Evolutionary conservation across 1,140 invertebrate species (phyloP).

Genomic region (Globodera ellingtonae): DNA sequence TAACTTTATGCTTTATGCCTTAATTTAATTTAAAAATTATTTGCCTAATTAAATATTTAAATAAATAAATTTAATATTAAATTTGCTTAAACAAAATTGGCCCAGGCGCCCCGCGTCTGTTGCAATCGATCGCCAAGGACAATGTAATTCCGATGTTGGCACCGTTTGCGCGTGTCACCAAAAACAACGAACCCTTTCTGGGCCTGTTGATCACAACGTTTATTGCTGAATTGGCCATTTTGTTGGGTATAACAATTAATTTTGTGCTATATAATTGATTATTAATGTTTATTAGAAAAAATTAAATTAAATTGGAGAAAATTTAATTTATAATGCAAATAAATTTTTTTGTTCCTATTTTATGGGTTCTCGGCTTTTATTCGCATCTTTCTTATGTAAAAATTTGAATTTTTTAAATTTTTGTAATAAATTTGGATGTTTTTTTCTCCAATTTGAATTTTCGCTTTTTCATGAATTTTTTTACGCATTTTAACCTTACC

Average conservation of each 20-base stretch:
- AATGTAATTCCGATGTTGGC: constrained; percentile 92
- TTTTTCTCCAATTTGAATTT: too few relatives aligned
- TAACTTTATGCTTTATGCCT: too few relatives aligned
- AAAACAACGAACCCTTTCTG: constrained; percentile 90
- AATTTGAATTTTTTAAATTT: too few relatives aligned
- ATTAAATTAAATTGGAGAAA: background rate
- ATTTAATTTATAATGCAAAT: background rate
- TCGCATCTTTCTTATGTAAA: too few relatives aligned
- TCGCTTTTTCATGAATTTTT: too few relatives aligned
- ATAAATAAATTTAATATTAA: constrained; percentile 39
- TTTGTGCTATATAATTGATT: background rate
- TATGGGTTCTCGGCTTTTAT: too few relatives aligned
- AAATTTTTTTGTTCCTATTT: too few relatives aligned
- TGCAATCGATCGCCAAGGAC: constrained; percentile 95
- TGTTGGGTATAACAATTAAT: constrained; percentile 70
- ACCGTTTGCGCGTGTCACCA: constrained; percentile 86
- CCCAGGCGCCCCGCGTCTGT: constrained; percentile 71
- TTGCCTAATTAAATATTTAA: constrained; percentile 8
- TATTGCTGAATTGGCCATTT: constrained; percentile 93
- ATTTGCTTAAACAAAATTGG: too few relatives aligned
- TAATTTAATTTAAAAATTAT: too few relatives aligned
- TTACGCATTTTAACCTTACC: too few relatives aligned
- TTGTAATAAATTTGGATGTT: too few relatives aligned
- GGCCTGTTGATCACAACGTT: constrained; percentile 83
- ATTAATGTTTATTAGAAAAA: background rate